These are phyloP conservation scores for Caretta caretta DNA, from an alignment of 2,113 vertebrate species.

Conservation along the genomic window DNA sequence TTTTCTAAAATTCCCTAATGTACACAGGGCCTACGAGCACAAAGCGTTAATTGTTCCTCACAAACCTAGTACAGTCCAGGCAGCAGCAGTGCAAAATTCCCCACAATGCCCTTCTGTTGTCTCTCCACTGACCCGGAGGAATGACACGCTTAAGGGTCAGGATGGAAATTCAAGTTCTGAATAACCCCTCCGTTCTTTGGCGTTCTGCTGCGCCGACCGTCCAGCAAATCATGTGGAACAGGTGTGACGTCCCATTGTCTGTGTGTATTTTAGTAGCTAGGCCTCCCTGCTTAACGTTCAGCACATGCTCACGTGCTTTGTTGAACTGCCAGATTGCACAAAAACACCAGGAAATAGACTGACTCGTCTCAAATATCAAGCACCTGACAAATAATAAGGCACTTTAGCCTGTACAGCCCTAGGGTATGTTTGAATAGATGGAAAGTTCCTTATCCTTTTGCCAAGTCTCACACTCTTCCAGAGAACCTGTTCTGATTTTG, in stretches of 20 bases:
- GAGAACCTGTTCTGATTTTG: background rate
- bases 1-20: background rate
- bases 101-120: background rate
- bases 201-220: constrained; percentile 9
- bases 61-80: background rate
- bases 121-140: background rate
- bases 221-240: constrained; percentile 1
- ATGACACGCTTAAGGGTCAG: background rate
- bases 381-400: constrained; percentile 1
- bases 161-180: background rate
- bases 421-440: constrained; percentile 48
- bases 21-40: background rate
- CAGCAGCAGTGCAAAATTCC: background rate
- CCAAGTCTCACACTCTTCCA: constrained; percentile 10
- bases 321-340: constrained; percentile 34
- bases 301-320: constrained; percentile 13
- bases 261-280: constrained; percentile 17
- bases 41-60: background rate
- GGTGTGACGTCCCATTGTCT: constrained; percentile 8
- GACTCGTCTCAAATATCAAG: constrained; percentile 41
- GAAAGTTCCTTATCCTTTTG: constrained; percentile 15
- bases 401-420: constrained; percentile 32
- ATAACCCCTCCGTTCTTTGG: constrained; percentile 22
- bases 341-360: constrained; percentile 20
- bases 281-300: constrained; percentile 29